phyloP scores from a whole-genome alignment of 1,140 invertebrate species.

The Drosophila ambigua region DNA sequence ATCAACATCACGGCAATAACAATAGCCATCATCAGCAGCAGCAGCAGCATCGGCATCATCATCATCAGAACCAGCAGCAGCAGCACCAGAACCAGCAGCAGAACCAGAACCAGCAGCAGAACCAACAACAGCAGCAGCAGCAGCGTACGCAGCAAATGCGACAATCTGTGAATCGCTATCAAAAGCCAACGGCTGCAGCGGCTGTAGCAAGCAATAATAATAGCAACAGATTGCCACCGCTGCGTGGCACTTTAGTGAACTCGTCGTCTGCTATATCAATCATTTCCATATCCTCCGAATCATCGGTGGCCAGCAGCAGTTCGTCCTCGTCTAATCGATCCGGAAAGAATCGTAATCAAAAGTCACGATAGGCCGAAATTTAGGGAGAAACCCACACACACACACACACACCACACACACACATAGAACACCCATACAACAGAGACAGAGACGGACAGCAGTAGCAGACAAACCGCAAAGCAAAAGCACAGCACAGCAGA shows the following conservation, averaged over 20 bases:
- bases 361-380: not conserved
- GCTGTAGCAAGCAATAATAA: slow-evolving; percentile 12
- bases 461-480: not conserved
- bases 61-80: slow-evolving; percentile 42
- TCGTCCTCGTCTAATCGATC: slow-evolving; percentile 64
- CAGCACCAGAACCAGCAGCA: slow-evolving; percentile 43
- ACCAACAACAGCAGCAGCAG: slow-evolving; percentile 31
- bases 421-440: not conserved
- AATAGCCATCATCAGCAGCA: slow-evolving; percentile 38
- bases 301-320: slow-evolving; percentile 70
- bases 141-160: slow-evolving; percentile 13
- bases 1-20: slow-evolving; percentile 44
- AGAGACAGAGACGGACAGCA: slow-evolving; percentile 17
- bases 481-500: slow-evolving; percentile 1
- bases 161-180: slow-evolving; percentile 2
- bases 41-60: slow-evolving; percentile 46
- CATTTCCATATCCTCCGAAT: slow-evolving; percentile 83
- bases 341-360: slow-evolving; percentile 45
- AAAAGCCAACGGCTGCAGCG: slow-evolving; percentile 24
- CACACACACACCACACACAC: not conserved
- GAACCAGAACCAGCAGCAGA: slow-evolving; percentile 36
- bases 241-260: slow-evolving; percentile 66
- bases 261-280: slow-evolving; percentile 75
- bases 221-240: slow-evolving; percentile 50
- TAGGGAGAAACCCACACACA: slow-evolving; percentile 14